A percentile compares a stretch with the other conserved stretches of the same genome.
Conservation (phyloP, 1,140 invertebrate genomes). For the Pseudomyrmex cubaensis region DNA sequence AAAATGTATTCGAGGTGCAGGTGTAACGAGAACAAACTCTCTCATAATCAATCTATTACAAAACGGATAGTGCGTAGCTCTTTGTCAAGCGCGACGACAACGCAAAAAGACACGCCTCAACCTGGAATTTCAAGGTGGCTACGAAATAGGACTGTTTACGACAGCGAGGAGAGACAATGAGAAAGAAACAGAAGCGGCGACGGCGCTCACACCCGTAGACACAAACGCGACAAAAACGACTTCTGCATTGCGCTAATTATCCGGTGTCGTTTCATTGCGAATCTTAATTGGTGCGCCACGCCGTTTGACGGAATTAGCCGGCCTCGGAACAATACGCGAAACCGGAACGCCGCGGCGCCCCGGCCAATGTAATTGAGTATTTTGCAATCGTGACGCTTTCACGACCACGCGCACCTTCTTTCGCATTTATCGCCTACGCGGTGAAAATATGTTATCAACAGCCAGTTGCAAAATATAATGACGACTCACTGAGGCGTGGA, state of each 20-base stretch:
- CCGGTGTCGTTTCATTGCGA: conserved; percentile 49
- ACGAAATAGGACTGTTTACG: conserved; percentile 48
- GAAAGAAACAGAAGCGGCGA: conserved; percentile 13
- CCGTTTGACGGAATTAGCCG: conserved; percentile 16
- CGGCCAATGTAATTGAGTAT: conserved; percentile 64
- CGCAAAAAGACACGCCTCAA: conserved; percentile 69
- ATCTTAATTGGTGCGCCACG: conserved; percentile 65
- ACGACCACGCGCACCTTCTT: conserved; percentile 58
- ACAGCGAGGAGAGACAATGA: conserved; percentile 25
- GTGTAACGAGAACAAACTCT: neutral
- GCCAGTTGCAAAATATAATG: conserved; percentile 66
- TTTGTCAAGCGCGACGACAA: conserved; percentile 61
- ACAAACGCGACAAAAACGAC: neutral
- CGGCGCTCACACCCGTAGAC: neutral
- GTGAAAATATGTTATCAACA: conserved; percentile 73
- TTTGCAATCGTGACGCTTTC: conserved; percentile 72
- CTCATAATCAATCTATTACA: conserved; percentile 37
- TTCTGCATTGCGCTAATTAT: conserved; percentile 62
- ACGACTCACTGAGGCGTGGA: conserved; percentile 52
- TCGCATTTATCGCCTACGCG: conserved; percentile 66
- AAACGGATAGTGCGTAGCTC: conserved; percentile 38
- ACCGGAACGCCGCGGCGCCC: conserved; percentile 42
- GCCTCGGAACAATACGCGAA: conserved; percentile 60
- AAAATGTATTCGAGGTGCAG: neutral
- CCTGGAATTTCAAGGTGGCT: conserved; percentile 67